Evolutionary conservation across 1,140 invertebrate species (phyloP).

Genomic region (Achroia grisella): DNA sequence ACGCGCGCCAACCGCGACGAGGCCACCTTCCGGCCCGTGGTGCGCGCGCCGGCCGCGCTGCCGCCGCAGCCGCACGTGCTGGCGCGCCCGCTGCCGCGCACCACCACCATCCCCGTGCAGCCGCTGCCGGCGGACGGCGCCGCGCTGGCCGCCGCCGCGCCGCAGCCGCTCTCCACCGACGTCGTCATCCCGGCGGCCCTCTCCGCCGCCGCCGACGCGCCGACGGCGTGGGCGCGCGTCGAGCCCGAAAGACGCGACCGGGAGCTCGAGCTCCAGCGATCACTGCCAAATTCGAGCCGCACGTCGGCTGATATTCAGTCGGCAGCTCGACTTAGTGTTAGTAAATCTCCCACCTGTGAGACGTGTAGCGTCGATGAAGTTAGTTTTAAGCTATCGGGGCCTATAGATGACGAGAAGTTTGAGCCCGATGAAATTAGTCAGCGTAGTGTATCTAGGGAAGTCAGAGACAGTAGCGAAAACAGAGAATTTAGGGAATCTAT

Average conservation of each 20-base stretch:
- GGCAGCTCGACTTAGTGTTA: slow-evolving; percentile 49
- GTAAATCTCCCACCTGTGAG: slow-evolving; percentile 58
- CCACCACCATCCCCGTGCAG: slow-evolving; percentile 59
- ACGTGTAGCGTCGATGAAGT: slow-evolving; percentile 23
- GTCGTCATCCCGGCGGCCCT: slow-evolving; percentile 56
- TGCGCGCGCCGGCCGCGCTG: slow-evolving; percentile 52
- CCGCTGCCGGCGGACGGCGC: slow-evolving; percentile 18
- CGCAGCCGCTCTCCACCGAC: slow-evolving; percentile 33
- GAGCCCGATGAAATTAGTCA: neutral
- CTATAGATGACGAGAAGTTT: neutral
- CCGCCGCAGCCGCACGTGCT: slow-evolving; percentile 22
- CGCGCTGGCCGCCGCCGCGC: slow-evolving; percentile 11
- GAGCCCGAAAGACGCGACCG: slow-evolving; percentile 1
- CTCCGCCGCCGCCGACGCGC: neutral
- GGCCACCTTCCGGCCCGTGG: slow-evolving; percentile 76
- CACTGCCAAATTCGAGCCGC: slow-evolving; percentile 52
- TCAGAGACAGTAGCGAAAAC: slow-evolving; percentile 1
- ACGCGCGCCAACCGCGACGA: slow-evolving; percentile 79
- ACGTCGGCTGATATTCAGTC: slow-evolving; percentile 53
- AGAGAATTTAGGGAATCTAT: slow-evolving; percentile 8
- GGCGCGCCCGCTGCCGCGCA: slow-evolving; percentile 40
- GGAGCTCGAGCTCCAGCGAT: slow-evolving; percentile 7
- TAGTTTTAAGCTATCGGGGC: slow-evolving; percentile 32
- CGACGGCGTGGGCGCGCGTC: neutral
- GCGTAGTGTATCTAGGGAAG: no score